Evolutionary conservation across 2,888 invertebrate species (phyloP).

Genomic region (Lepetodrilus schrolli): DNA sequence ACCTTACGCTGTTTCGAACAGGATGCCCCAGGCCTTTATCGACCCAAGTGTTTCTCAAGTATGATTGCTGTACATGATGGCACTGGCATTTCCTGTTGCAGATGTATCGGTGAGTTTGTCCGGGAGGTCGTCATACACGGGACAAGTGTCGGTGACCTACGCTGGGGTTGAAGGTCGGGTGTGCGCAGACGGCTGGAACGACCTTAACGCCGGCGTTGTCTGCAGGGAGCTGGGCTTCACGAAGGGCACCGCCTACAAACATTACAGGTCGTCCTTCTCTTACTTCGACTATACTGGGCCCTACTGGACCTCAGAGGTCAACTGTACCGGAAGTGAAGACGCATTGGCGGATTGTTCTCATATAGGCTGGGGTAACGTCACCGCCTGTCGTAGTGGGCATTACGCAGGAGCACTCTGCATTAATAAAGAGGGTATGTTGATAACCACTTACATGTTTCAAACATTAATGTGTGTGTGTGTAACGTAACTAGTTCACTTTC

Average conservation of each 20-base stretch:
- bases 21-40: too few relatives aligned
- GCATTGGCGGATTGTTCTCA: constrained; percentile 52
- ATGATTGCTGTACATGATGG: too few relatives aligned
- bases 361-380: constrained; percentile 55
- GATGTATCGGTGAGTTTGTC: constrained; percentile 47
- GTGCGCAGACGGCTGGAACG: constrained; percentile 61
- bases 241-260: constrained; percentile 55
- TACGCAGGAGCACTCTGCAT: constrained; percentile 64
- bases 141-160: constrained; percentile 51
- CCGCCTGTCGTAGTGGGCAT: constrained; percentile 49
- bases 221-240: constrained; percentile 55
- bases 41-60: too few relatives aligned
- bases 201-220: constrained; percentile 54
- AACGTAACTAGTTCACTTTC: too few relatives aligned
- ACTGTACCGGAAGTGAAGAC: constrained; percentile 57
- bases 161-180: constrained; percentile 56
- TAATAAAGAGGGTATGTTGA: constrained; percentile 57
- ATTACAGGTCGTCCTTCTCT: constrained; percentile 55
- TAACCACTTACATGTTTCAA: too few relatives aligned
- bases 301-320: constrained; percentile 79
- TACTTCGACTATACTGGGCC: constrained; percentile 66
- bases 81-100: too few relatives aligned
- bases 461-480: too few relatives aligned
- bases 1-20: too few relatives aligned
- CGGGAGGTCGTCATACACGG: constrained; percentile 41